Conservation (phyloP, 2,888 invertebrate species). For the Acrobasis suavella region DNA sequence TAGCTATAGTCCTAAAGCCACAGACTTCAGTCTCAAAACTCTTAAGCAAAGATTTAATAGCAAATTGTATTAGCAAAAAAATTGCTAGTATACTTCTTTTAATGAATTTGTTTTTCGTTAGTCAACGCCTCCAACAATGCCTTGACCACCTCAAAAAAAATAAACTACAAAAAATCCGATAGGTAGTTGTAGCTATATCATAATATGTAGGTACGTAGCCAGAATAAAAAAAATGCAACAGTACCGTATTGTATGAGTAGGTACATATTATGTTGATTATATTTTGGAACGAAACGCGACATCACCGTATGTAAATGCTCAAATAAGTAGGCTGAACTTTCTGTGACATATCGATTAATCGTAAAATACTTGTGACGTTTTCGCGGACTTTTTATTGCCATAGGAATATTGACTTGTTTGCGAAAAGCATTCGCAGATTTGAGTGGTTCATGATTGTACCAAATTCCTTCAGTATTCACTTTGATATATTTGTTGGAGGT, state of each 20-base stretch:
- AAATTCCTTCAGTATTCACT: constrained; percentile 11
- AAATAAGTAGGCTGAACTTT: constrained; percentile 38
- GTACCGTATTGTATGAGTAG: neutral
- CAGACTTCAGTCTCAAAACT: too few relatives aligned
- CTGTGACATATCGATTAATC: constrained; percentile 32
- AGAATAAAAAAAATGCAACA: too few relatives aligned
- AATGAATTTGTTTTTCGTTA: too few relatives aligned
- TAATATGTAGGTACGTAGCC: too few relatives aligned
- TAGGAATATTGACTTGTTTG: constrained; percentile 17
- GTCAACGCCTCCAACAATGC: too few relatives aligned
- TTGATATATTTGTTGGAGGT: neutral
- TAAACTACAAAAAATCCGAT: neutral
- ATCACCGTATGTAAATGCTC: constrained; percentile 58
- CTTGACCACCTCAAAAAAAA: neutral
- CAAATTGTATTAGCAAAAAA: constrained; percentile 5
- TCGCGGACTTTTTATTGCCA: constrained; percentile 25
- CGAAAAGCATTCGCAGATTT: constrained; percentile 9
- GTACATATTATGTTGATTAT: constrained; percentile 4
- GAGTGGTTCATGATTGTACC: neutral
- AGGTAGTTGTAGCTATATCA: too few relatives aligned
- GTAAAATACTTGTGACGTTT: constrained; percentile 35
- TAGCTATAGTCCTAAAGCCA: too few relatives aligned
- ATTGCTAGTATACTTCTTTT: neutral
- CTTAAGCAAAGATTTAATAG: neutral
- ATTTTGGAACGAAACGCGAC: constrained; percentile 46